Base-by-base conservation (phyloP, 2,797 vertebrate species). In the Synanceia verrucosa region DNA sequence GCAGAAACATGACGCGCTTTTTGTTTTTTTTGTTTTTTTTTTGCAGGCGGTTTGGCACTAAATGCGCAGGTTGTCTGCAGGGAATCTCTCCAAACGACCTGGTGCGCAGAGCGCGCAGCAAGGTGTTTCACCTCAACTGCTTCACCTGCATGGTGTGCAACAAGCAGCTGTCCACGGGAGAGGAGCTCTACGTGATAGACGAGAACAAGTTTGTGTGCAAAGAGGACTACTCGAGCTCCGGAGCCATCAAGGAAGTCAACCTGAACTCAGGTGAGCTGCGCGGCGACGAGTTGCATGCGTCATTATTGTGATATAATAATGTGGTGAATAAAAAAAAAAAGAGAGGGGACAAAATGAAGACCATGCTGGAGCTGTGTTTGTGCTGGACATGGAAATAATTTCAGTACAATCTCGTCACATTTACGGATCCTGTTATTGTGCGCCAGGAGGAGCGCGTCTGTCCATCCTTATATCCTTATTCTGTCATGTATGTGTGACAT, bases 191-290 rank as follows among this genome's bases (percentile, higher is more conserved):
- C 72, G 96, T 98, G 82, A 97, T 99, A 44, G 97, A 98, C 74
- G 97, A 98, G 34, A 98, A 98, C 92, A 98, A 98, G 89, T 99
- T 99, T 46, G 97, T 99, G 86, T 99, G 97, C 91, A 99, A 99
- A 86, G 97, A 99, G 71, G 97, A 99, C 86, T 99, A 97, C 83
- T 28, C 95, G 91, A 97, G 92, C 91, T 95, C 96, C 23, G 94
- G 95, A 62, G 94, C 92, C 75, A 93, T 97, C 63, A 97, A 97
- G 76, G 97, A 98, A 82, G 94, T 96, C 87, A 96, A 94, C 88
- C 92, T 98, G 88, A 98, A 99, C 92, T 99, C 97, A 94, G 97
- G 97, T 99, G 94, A 81, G 24, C 29, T 11, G 29, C 12, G 46
- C 29, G 41, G n/a, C 13, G 18, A 57, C 18, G 2, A 5, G 4